Evolutionary conservation across 2,888 invertebrate genomes (phyloP), one percentile per base, ranked within the genome.

Genomic region (Eupithecia inturbata): DNA sequence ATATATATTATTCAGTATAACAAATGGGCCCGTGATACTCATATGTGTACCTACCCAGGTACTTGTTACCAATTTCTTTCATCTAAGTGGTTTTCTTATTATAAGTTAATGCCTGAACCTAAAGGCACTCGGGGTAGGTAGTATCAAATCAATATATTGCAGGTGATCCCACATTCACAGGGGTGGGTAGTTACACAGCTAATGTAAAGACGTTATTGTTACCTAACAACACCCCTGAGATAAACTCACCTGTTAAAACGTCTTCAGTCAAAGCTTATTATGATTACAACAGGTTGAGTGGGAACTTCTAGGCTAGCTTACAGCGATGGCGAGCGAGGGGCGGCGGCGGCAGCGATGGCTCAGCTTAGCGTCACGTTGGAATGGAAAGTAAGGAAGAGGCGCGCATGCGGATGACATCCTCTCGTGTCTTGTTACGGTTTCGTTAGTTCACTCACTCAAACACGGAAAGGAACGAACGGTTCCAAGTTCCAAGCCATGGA

Each of bases 121-220:
- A n/a, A n/a, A n/a, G n/a, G n/a, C n/a, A n/a, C n/a, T n/a, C n/a
- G n/a, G n/a, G n/a, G n/a, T n/a, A n/a, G n/a, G n/a, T n/a, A n/a
- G n/a, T n/a, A n/a, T n/a, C n/a, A n/a, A n/a, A 64, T 70, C 63
- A 70, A 70, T 49, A 64, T 45, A 70, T 63, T 31, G 49, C 31
- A 49, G 7, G 45, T 45, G 22, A 7, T 16, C 28, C 26, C 28
- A 19, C 28, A 1, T 16, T 28, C 60, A 28, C 16, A 16, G 2
- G 45, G 49, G 60, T 28, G 60, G 60, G 60, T 60, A 60, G 60
- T 60, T 60, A 28, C 60, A 28, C 28, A 60, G 28, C 14, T 60
- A 60, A 22, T 22, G 12, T n/a, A 60, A 28, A 26, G 28, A 49
- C 57, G 26, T 28, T 60, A 26, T 7, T 28, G 6, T 28, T n/a